Percentiles rank a stretch among this genome's conserved stretches.
These are phyloP conservation scores for Apodemia duryi DNA, from an alignment of 2,888 invertebrate species.

Conservation along the genomic window DNA sequence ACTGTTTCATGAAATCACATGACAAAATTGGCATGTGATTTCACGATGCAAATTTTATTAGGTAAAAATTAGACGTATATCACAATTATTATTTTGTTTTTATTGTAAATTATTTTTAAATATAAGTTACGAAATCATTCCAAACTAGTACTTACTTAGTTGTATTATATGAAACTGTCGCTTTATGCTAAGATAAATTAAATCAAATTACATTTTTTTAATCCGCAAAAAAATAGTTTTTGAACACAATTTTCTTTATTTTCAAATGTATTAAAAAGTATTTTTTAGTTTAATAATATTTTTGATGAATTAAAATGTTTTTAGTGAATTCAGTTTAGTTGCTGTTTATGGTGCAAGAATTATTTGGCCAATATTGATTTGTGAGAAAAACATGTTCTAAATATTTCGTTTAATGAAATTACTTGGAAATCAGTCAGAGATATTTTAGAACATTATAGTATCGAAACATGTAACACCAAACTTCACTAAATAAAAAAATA, in stretches of 20 bases:
- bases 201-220: background rate
- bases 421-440: no score
- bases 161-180: background rate
- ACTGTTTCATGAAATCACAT: background rate
- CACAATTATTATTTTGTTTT: background rate
- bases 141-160: conserved; percentile 10
- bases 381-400: no score
- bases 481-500: no score
- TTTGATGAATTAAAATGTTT: background rate
- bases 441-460: no score
- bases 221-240: background rate
- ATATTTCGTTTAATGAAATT: no score
- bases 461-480: no score
- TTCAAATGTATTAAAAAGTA: background rate
- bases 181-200: background rate
- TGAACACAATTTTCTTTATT: background rate
- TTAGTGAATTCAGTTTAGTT: no score
- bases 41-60: background rate
- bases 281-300: background rate
- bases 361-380: no score
- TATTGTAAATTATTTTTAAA: background rate
- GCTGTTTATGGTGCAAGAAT: no score
- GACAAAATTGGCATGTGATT: background rate
- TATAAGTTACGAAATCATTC: conserved; percentile 4
- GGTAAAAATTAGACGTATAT: background rate